These are phyloP conservation scores for Poeciliopsis paucimaculata DNA, from an alignment of 2,797 vertebrate genomes.

Conservation along the genomic window DNA sequence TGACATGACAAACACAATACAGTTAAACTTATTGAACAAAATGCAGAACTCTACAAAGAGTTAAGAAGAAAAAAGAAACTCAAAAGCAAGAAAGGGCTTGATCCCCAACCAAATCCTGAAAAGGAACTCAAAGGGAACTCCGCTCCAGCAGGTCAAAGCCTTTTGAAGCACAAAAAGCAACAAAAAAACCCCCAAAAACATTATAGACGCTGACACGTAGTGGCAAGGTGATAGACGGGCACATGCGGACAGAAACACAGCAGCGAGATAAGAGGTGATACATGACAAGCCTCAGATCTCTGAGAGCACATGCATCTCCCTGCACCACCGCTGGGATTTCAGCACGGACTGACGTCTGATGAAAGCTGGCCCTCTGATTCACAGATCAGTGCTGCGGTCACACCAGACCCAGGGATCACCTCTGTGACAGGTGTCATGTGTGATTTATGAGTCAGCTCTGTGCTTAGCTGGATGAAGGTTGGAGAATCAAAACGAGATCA, in stretches of 20 bases:
- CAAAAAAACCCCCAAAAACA: not conserved
- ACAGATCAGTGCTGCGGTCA: constrained; percentile 24
- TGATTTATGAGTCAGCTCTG: constrained; percentile 69
- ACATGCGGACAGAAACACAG: constrained; percentile 10
- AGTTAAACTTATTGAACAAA: not conserved
- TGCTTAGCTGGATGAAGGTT: constrained; percentile 61
- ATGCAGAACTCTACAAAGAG: not conserved
- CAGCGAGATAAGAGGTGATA: constrained; percentile 33
- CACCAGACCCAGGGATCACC: constrained; percentile 35
- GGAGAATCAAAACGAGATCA: constrained; percentile 52
- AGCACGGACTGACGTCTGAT: constrained; percentile 58
- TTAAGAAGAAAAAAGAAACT: not conserved
- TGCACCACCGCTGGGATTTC: constrained; percentile 52
- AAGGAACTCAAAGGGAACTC: constrained; percentile 18
- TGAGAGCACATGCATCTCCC: constrained; percentile 4
- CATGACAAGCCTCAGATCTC: constrained; percentile 42
- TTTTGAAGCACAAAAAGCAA: not conserved
- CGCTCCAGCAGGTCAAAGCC: constrained; percentile 20
- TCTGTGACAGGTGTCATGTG: constrained; percentile 59
- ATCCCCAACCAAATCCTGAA: not conserved
- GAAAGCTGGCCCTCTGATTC: constrained; percentile 40
- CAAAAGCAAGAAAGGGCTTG: not conserved
- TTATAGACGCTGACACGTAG: constrained; percentile 3
- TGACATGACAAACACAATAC: not conserved
- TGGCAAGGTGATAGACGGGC: constrained; percentile 8